Conservation (phyloP, 2,888 invertebrate species). For the Sturmia bella region DNA sequence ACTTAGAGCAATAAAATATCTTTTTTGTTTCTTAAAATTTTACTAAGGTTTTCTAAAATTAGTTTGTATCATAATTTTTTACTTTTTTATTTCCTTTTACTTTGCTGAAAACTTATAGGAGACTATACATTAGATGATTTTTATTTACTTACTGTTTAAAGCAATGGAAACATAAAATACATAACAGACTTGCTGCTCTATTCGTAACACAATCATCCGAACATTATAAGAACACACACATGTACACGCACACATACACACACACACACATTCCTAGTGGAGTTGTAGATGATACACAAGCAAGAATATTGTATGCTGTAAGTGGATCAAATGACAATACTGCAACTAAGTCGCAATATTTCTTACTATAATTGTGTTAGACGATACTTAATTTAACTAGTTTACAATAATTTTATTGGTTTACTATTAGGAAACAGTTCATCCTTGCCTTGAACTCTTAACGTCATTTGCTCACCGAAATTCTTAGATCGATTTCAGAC, state of each 20-base stretch:
- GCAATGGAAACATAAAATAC: conserved; percentile 37
- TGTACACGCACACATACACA: conserved; percentile 10
- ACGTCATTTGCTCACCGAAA: conserved; percentile 54
- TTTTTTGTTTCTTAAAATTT: conserved; percentile 61
- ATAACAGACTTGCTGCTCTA: conserved; percentile 57
- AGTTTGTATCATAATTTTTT: conserved; percentile 44
- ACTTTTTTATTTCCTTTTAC: not conserved
- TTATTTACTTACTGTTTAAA: conserved; percentile 30
- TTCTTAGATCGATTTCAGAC: conserved; percentile 9
- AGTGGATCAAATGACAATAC: conserved; percentile 29
- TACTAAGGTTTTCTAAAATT: conserved; percentile 56
- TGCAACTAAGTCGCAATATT: conserved; percentile 39
- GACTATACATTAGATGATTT: conserved; percentile 42
- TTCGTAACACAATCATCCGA: conserved; percentile 39
- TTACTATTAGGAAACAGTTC: conserved; percentile 30
- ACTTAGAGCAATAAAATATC: conserved; percentile 62
- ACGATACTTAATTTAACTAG: conserved; percentile 42
- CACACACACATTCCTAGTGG: conserved; percentile 5
- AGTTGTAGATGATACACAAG: conserved; percentile 18
- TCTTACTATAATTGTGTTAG: conserved; percentile 27
- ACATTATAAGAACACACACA: conserved; percentile 4
- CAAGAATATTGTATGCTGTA: not conserved
- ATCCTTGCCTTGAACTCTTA: conserved; percentile 51
- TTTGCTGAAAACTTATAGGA: conserved; percentile 52
- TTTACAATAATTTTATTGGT: conserved; percentile 34